A percentile compares a stretch with the other conserved stretches of the same genome.
phyloP scores from a whole-genome alignment of 1,140 invertebrate genomes.

The Chrysopa pallens region DNA sequence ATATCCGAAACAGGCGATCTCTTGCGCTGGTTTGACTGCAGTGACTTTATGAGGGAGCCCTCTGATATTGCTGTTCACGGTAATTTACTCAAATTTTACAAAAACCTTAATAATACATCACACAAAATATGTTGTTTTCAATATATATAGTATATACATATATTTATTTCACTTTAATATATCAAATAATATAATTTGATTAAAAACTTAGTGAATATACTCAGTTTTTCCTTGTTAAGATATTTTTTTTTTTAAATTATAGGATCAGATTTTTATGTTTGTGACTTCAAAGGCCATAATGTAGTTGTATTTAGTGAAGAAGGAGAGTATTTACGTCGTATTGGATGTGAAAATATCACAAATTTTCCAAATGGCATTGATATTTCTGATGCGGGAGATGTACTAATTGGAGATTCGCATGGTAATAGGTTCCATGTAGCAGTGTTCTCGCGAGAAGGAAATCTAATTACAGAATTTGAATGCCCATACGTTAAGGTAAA shows the following conservation, averaged over 20 bases:
- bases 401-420: conserved; percentile 92
- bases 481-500: conserved; percentile 87
- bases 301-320: conserved; percentile 89
- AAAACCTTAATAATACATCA: no score
- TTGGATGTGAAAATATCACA: conserved; percentile 87
- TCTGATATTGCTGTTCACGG: conserved; percentile 90
- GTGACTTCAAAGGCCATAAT: conserved; percentile 95
- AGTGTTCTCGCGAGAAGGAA: conserved; percentile 75
- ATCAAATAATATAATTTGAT: no score
- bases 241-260: conserved; percentile 10
- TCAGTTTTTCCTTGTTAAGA: not conserved
- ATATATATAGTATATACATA: not conserved
- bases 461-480: conserved; percentile 82
- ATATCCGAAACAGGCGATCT: conserved; percentile 80
- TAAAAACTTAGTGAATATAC: no score
- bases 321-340: conserved; percentile 76
- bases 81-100: no score
- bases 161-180: no score
- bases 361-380: conserved; percentile 97
- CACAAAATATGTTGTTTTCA: not conserved
- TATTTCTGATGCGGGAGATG: conserved; percentile 88
- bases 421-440: conserved; percentile 95
- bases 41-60: conserved; percentile 90
- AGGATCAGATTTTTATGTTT: conserved; percentile 92
- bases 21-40: conserved; percentile 90